phyloP scores from a whole-genome alignment of 2,888 invertebrate genomes.

The Lycaena phlaeas region DNA sequence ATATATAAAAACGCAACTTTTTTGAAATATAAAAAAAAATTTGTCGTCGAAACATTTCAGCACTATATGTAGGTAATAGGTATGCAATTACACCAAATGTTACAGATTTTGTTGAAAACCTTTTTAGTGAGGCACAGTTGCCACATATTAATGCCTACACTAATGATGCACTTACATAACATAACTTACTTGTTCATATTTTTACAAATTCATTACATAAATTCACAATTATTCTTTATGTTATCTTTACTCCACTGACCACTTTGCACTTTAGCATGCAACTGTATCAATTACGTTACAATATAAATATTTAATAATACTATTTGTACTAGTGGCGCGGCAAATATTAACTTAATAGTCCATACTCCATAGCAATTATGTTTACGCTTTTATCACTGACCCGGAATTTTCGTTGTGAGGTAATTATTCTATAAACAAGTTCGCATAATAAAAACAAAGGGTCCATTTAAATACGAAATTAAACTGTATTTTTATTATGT shows the following conservation, averaged over 20 bases:
- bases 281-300: not conserved
- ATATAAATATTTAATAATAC: slow-evolving; percentile 2
- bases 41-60: too few relatives aligned
- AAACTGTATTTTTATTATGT: not conserved
- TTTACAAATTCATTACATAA: not conserved
- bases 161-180: not conserved
- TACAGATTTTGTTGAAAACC: not conserved
- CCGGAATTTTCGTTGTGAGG: slow-evolving; percentile 3
- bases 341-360: slow-evolving; percentile 7
- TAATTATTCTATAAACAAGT: slow-evolving; percentile 2
- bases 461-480: not conserved
- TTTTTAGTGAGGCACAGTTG: not conserved
- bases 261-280: not conserved
- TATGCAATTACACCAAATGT: not conserved
- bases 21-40: too few relatives aligned
- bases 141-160: not conserved
- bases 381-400: slow-evolving; percentile 4
- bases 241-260: not conserved
- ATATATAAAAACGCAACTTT: too few relatives aligned
- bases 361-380: not conserved
- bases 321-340: slow-evolving; percentile 5
- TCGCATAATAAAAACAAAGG: slow-evolving; percentile 4
- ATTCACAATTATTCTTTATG: not conserved
- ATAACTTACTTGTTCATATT: not conserved
- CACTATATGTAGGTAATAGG: too few relatives aligned